Conservation (phyloP, 2,797 vertebrate genomes). For the Pseudopleuronectes americanus region DNA sequence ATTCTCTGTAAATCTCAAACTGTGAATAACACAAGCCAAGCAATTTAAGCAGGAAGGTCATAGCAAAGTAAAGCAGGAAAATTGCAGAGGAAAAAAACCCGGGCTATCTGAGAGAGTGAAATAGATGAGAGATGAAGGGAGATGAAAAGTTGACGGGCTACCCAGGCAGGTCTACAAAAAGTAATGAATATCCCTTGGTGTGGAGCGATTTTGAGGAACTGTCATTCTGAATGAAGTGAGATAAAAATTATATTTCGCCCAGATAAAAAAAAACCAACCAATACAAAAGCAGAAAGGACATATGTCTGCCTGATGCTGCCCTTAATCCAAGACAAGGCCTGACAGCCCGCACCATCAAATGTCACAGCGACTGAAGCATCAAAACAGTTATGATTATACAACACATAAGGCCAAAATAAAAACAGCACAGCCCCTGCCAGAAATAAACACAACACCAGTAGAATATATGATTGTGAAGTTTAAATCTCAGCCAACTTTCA, state of each 20-base stretch:
- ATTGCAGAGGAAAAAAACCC: slow-evolving; percentile 67
- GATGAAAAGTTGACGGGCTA: slow-evolving; percentile 86
- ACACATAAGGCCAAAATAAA: slow-evolving; percentile 52
- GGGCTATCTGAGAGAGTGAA: slow-evolving; percentile 83
- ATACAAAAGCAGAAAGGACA: slow-evolving; percentile 85
- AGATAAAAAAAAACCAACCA: slow-evolving; percentile 77
- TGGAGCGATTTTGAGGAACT: slow-evolving; percentile 85
- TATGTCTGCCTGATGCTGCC: slow-evolving; percentile 82
- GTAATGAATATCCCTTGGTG: slow-evolving; percentile 87
- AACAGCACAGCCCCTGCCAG: slow-evolving; percentile 21
- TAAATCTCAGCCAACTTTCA: slow-evolving; percentile 3
- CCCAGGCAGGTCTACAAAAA: slow-evolving; percentile 84
- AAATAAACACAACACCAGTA: slow-evolving; percentile 16
- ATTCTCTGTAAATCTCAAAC: slow-evolving; percentile 84
- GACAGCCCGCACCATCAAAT: slow-evolving; percentile 78
- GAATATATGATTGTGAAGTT: slow-evolving; percentile 13
- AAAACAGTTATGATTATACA: slow-evolving; percentile 77
- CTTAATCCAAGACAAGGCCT: slow-evolving; percentile 83
- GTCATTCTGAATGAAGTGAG: slow-evolving; percentile 87
- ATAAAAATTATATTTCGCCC: slow-evolving; percentile 87
- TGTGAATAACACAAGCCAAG: slow-evolving; percentile 87
- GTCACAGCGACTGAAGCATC: slow-evolving; percentile 74
- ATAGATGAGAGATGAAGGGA: slow-evolving; percentile 86
- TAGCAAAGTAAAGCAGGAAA: slow-evolving; percentile 83
- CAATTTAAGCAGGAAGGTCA: slow-evolving; percentile 87